Percentiles rank a stretch among this genome's conserved stretches.
phyloP scores from a whole-genome alignment of 2,888 invertebrate species.

The Tupiocoris notatus region DNA sequence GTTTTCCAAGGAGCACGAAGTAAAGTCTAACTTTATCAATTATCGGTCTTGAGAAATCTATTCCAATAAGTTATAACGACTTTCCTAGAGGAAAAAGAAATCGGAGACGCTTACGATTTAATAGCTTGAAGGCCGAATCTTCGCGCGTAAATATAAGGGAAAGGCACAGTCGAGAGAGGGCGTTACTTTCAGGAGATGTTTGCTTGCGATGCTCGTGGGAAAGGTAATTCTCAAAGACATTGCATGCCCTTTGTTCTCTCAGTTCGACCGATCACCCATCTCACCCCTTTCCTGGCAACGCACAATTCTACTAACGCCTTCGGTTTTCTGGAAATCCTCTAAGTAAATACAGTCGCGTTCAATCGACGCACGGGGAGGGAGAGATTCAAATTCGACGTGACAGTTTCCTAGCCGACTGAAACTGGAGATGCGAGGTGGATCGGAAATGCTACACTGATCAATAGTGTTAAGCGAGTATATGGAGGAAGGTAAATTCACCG shows the following conservation, averaged over 20 bases:
- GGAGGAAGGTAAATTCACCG: too few relatives aligned
- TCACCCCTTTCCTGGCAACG: neutral
- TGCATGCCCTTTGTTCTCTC: neutral
- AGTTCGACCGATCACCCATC: neutral
- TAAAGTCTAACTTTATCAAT: too few relatives aligned
- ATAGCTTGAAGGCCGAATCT: too few relatives aligned
- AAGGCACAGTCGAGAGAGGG: too few relatives aligned
- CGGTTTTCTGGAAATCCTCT: neutral
- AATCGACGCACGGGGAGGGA: neutral
- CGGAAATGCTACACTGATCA: neutral
- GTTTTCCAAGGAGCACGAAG: too few relatives aligned
- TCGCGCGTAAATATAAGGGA: too few relatives aligned
- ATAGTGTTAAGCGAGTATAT: neutral
- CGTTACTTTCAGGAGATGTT: too few relatives aligned
- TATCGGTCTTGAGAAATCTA: too few relatives aligned
- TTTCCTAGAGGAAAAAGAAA: too few relatives aligned
- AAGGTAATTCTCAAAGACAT: neutral
- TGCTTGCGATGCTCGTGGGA: neutral
- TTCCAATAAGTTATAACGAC: too few relatives aligned
- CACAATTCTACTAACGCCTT: neutral
- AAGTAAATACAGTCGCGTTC: neutral
- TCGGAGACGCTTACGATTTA: too few relatives aligned
- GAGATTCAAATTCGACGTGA: neutral
- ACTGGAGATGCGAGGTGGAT: neutral
- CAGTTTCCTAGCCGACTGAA: neutral